Evolutionary conservation across 1,140 invertebrate species (phyloP), one percentile per base, ranked within the genome.

Genomic region (Leptinotarsa lineolata): DNA sequence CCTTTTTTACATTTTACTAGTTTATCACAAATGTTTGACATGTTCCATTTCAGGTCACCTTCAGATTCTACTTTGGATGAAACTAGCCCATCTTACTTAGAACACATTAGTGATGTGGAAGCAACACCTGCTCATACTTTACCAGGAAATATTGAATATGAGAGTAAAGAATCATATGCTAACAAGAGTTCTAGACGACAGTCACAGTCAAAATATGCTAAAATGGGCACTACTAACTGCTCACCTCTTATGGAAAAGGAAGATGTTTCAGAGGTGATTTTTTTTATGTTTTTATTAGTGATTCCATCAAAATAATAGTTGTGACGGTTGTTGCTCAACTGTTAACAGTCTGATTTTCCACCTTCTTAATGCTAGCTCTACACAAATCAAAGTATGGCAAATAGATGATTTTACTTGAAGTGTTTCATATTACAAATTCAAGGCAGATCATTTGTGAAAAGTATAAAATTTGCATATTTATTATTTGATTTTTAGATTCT

Each of bases 121-220:
- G 67, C 77, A 45, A 78, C 77, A 48, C 77, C 77, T 30, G 72
- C 70, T 69, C 70, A 78, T 72, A 66, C 61, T 22, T 30, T 78
- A 5, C 77, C 77, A 63, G 77, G 77, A 11, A 75, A 78, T 76
- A 59, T 71, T 16, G 21, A 59, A 16, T 60, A 21, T 70, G 64
- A 54, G 18, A 54, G 54, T 66, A 48, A 72, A 22, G 70, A 74
- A 22, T 46, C 67, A 4, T 58, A 63, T 58, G 8, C 63, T 20
- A 30, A 61, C 15, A 70, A 48, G 20, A 39, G 30, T 39, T 63
- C 20, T 15, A 63, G 15, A 15, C 20, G 20, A 13, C 11, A 63
- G 20, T 21, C 22, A 0, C 20, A 63, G 20, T 63, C 22, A 63
- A 13, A 63, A 8, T 18, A 20, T 63, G 22, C 60, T 39, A 16